phyloP scores from a whole-genome alignment of 2,113 vertebrate species.

The Melierax canorus region DNA sequence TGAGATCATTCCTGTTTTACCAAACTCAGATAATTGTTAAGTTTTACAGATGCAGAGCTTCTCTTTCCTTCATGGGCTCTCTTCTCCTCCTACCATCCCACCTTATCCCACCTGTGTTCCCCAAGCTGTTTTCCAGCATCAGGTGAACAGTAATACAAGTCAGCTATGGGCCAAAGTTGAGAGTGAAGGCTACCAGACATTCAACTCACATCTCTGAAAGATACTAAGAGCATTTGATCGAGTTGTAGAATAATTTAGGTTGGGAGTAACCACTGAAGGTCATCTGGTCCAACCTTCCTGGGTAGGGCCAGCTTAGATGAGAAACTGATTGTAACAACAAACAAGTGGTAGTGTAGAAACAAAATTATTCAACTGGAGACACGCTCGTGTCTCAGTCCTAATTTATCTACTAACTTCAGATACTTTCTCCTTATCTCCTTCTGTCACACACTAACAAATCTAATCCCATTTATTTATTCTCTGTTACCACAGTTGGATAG shows the following conservation, averaged over 20 bases:
- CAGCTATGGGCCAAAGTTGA: background rate
- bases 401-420: background rate
- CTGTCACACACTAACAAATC: background rate
- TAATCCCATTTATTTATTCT: background rate
- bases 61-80: background rate
- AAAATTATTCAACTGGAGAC: background rate
- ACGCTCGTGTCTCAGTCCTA: background rate
- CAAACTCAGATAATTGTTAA: background rate
- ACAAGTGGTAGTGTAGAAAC: background rate
- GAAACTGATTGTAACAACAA: background rate
- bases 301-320: background rate
- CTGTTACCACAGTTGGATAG: background rate
- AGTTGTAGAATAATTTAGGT: background rate
- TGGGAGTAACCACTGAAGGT: background rate
- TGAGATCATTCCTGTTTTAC: constrained; percentile 5
- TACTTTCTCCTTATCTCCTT: background rate
- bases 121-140: background rate
- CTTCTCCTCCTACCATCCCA: background rate
- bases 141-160: background rate
- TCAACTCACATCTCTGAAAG: background rate
- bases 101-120: background rate
- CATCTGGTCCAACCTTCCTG: background rate
- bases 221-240: background rate
- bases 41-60: background rate
- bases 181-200: background rate